These are phyloP conservation scores for Pipa parva DNA, from an alignment of 2,113 vertebrate species.

Conservation along the genomic window DNA sequence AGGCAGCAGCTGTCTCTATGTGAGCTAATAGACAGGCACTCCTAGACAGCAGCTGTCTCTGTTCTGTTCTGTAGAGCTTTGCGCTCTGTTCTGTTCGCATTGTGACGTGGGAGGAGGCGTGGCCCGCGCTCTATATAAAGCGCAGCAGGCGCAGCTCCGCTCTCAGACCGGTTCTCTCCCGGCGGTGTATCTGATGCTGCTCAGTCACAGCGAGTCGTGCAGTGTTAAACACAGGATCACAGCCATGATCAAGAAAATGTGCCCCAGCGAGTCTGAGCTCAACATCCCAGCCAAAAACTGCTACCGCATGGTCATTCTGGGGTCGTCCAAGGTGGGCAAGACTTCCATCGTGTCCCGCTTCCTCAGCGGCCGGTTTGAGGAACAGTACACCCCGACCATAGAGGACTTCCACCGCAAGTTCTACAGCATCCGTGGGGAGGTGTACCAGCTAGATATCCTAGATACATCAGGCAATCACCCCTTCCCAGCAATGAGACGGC, in stretches of 20 bases:
- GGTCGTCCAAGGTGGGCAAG: constrained; percentile 97
- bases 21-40: too few species aligned
- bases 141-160: background rate
- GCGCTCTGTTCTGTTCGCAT: background rate
- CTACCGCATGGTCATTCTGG: constrained; percentile 94
- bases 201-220: background rate
- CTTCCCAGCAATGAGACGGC: constrained; percentile 93
- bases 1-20: background rate
- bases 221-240: constrained; percentile 49
- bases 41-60: background rate
- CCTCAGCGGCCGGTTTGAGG: constrained; percentile 89
- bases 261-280: constrained; percentile 79
- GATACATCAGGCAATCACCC: constrained; percentile 95
- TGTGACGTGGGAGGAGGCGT: constrained; percentile 46
- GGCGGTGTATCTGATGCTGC: background rate
- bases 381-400: constrained; percentile 95
- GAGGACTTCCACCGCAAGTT: constrained; percentile 98
- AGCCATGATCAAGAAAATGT: constrained; percentile 94
- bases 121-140: constrained; percentile 49
- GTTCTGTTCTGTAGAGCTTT: background rate
- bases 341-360: constrained; percentile 95
- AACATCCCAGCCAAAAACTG: constrained; percentile 93
- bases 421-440: constrained; percentile 92
- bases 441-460: constrained; percentile 94
- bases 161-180: background rate